A percentile compares a stretch with the other conserved stretches of the same genome.
phyloP scores from a whole-genome alignment of 2,113 vertebrate species.

The Hoplias malabaricus region DNA sequence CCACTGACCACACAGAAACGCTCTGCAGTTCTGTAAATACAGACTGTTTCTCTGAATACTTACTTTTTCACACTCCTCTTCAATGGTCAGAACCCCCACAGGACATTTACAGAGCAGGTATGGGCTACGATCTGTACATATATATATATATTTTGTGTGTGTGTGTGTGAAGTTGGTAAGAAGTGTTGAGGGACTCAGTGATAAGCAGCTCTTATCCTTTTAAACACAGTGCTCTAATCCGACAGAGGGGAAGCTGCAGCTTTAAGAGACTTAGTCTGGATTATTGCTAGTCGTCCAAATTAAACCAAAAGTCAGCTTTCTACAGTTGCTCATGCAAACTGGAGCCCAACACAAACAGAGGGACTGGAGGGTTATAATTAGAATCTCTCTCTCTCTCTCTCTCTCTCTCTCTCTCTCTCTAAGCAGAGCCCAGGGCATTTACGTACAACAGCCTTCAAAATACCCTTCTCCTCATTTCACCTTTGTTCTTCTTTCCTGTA shows the following conservation, averaged over 20 bases:
- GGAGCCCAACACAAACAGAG: conserved; percentile 68
- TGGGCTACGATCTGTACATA: no score
- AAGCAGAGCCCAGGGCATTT: conserved; percentile 24
- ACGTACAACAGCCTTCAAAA: conserved; percentile 22
- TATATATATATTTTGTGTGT: conserved; percentile 6
- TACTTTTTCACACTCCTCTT: no score
- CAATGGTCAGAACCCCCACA: no score
- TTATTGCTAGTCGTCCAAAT: conserved; percentile 81
- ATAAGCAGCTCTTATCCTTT: conserved; percentile 79
- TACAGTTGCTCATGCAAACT: conserved; percentile 74
- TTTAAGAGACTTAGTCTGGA: conserved; percentile 77
- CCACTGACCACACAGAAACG: no score
- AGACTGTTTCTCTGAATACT: no score
- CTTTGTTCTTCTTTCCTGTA: no score
- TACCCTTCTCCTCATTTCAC: neutral
- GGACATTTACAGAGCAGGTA: no score
- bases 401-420: conserved; percentile 6
- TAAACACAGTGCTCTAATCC: conserved; percentile 78
- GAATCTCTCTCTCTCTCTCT: conserved; percentile 53
- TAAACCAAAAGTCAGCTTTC: conserved; percentile 80
- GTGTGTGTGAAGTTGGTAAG: conserved; percentile 54
- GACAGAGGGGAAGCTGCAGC: conserved; percentile 65
- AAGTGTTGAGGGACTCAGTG: conserved; percentile 70
- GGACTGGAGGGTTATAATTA: conserved; percentile 64
- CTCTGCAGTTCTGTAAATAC: no score